Conservation (phyloP, 1,140 invertebrate genomes). For the Lithobius niger region DNA sequence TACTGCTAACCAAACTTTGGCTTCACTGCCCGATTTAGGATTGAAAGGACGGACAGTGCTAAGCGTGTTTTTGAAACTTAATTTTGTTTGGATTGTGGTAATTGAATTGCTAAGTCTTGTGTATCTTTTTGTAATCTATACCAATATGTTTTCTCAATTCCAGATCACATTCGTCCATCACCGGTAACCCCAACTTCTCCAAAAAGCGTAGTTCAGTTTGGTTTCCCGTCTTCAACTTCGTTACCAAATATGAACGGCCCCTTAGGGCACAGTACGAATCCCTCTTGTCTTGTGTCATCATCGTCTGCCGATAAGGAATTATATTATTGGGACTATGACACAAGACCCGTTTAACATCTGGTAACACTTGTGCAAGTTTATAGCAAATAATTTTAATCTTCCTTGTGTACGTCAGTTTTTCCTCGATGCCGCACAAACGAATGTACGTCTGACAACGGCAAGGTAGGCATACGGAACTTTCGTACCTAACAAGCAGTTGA, state of each 20-base stretch:
- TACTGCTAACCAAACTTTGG: not conserved
- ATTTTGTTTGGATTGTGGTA: not conserved
- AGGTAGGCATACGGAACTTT: too few relatives aligned
- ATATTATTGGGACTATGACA: conserved; percentile 1
- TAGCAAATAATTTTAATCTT: too few relatives aligned
- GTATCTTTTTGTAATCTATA: not conserved
- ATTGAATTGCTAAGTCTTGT: not conserved
- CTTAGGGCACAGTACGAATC: not conserved
- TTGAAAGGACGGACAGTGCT: not conserved
- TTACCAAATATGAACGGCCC: not conserved
- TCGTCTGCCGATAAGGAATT: not conserved
- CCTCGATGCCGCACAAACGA: too few relatives aligned
- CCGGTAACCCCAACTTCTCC: not conserved
- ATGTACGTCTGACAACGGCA: too few relatives aligned
- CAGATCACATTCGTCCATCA: not conserved
- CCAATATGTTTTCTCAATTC: not conserved
- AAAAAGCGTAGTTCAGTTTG: not conserved
- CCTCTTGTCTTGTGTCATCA: not conserved
- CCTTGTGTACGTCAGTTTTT: too few relatives aligned
- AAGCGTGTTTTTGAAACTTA: too few relatives aligned
- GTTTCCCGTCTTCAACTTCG: not conserved
- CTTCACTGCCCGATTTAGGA: not conserved
- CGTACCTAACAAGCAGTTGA: too few relatives aligned
- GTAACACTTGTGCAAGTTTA: too few relatives aligned
- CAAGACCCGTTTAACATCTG: not conserved